A percentile compares a stretch with the other conserved stretches of the same genome.
phyloP scores from a whole-genome alignment of 2,113 vertebrate genomes.

The Heteronetta atricapilla region DNA sequence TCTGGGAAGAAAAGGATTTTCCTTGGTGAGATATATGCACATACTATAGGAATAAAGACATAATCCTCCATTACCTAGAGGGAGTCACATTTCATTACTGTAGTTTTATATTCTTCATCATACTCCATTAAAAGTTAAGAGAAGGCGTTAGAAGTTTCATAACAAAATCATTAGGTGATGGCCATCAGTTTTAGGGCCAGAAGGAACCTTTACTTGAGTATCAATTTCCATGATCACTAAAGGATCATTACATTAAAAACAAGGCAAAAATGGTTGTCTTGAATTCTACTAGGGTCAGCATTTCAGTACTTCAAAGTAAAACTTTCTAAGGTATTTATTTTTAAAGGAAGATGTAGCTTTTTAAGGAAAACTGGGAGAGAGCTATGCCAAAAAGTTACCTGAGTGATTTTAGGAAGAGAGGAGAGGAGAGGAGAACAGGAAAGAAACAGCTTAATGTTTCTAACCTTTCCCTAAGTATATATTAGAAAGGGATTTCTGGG shows the following conservation, averaged over 20 bases:
- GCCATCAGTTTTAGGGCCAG: neutral
- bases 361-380: neutral
- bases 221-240: neutral
- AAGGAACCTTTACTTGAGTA: neutral
- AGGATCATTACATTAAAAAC: neutral
- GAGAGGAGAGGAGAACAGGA: neutral
- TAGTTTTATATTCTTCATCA: neutral
- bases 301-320: neutral
- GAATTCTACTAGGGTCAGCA: neutral
- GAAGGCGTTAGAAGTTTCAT: neutral
- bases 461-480: constrained; percentile 36
- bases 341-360: neutral
- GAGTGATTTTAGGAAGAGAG: neutral
- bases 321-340: neutral
- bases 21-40: neutral
- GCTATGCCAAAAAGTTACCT: neutral
- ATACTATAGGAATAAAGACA: neutral
- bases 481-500: neutral
- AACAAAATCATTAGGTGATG: neutral
- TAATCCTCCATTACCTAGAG: neutral
- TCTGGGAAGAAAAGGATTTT: neutral
- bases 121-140: neutral
- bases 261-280: neutral
- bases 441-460: constrained; percentile 55
- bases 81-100: neutral